Evolutionary conservation across 2,797 vertebrate species (phyloP), one percentile per base, ranked within the genome.

Genomic region (Rhinogobio ventralis): DNA sequence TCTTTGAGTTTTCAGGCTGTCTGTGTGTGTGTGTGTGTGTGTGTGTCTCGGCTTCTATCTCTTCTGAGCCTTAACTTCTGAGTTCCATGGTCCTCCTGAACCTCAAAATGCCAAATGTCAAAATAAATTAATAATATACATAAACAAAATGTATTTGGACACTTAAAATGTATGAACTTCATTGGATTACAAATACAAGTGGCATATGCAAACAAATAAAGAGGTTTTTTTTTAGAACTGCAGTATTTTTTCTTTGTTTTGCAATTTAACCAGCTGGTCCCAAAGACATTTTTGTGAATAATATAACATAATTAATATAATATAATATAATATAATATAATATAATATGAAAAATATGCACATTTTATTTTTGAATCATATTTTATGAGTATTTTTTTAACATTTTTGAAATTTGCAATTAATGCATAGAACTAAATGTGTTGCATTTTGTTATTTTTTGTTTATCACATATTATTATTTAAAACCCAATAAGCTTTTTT

Each of bases 11-110:
- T 83, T 71, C 49, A 23, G 6, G 23, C 36, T 85, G 83, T 86
- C 79, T 86, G 71, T 79, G 67, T 86, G 82, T 81, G 81, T 81
- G 74, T 74, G 53, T 86, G 71, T 79, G 73, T 86, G 85, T 81
- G 81, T 81, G 7, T 69, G 69, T 82, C 30, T 72, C 30, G 62
- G 60, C 51, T 88, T 81, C 76, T 49, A n/a, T 17, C 51, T 46
- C 33, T 85, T 82, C 67, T 67, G n/a, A 23, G 28, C 78, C 77
- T 79, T 82, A 46, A 17, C 69, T 73, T 81, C 74, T 84, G 81
- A 80, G 76, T n/a, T 82, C 9, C n/a, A 60, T 10, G n/a, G 51
- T 79, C 17, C 30, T 42, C 68, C 30, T 25, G 49, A 64, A 60
- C 45, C 36, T 76, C 72, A 75, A 75, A 66, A 66, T 33, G 15